A percentile compares a stretch with the other conserved stretches of the same genome.
Evolutionary conservation across 2,113 vertebrate species (phyloP).

Genomic region (Nestor notabilis): DNA sequence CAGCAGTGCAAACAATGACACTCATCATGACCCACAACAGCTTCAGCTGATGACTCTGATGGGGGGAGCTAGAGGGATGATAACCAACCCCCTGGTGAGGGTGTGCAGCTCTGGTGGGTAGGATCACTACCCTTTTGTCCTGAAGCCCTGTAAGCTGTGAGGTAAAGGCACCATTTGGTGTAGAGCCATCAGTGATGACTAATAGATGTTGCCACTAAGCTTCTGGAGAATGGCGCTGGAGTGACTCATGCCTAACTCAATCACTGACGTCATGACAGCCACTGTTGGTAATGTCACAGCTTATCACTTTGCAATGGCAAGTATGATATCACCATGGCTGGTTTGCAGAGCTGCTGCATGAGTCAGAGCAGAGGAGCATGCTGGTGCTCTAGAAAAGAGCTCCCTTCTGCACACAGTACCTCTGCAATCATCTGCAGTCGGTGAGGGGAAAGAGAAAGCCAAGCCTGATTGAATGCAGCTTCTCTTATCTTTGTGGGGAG

Average conservation of each 20-base stretch:
- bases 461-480: neutral
- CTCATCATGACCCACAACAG: neutral
- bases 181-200: conserved; percentile 13
- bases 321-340: conserved; percentile 40
- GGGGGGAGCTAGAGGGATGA: neutral
- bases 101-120: neutral
- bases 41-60: neutral
- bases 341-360: conserved; percentile 19
- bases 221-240: conserved; percentile 20
- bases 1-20: neutral
- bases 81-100: neutral
- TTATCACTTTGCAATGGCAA: conserved; percentile 46
- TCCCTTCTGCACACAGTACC: conserved; percentile 44
- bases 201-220: conserved; percentile 32
- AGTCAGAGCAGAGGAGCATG: conserved; percentile 18
- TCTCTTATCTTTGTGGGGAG: conserved; percentile 51
- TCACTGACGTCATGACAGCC: conserved; percentile 56
- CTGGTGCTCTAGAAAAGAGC: conserved; percentile 39
- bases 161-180: conserved; percentile 20
- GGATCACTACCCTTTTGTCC: neutral
- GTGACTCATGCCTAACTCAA: conserved; percentile 56
- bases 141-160: neutral
- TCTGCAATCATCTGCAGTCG: conserved; percentile 44
- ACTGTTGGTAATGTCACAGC: conserved; percentile 50
- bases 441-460: neutral